Evolutionary conservation across 2,797 vertebrate species (phyloP).

Genomic region (Nannoperca australis): DNA sequence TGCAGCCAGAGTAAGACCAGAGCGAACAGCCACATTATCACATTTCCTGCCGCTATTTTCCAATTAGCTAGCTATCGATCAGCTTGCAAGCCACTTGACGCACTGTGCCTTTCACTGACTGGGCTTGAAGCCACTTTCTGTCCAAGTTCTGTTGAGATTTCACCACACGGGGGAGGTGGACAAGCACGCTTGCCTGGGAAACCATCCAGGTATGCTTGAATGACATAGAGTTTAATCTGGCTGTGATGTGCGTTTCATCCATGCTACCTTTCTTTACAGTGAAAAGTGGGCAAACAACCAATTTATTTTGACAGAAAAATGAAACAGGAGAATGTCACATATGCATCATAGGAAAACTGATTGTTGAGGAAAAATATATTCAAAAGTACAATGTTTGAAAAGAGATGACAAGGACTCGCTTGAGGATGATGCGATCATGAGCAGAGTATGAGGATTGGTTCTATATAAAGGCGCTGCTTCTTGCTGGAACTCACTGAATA

Average conservation of each 20-base stretch:
- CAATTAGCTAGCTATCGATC: slow-evolving; percentile 81
- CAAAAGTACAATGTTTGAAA: slow-evolving; percentile 1
- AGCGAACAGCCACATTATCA: slow-evolving; percentile 76
- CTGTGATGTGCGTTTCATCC: slow-evolving; percentile 4
- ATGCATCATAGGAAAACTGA: neutral
- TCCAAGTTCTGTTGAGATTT: slow-evolving; percentile 54
- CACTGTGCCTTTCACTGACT: slow-evolving; percentile 57
- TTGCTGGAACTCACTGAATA: slow-evolving; percentile 11
- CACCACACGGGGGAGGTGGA: slow-evolving; percentile 43
- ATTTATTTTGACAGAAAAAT: slow-evolving; percentile 6
- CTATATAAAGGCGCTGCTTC: slow-evolving; percentile 15
- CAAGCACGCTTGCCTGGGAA: slow-evolving; percentile 39
- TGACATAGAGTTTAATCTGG: slow-evolving; percentile 1
- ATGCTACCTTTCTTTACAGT: neutral
- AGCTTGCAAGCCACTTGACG: slow-evolving; percentile 54
- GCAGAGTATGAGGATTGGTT: slow-evolving; percentile 5
- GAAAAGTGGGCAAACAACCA: slow-evolving; percentile 1
- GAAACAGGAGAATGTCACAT: neutral
- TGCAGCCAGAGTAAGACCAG: slow-evolving; percentile 55
- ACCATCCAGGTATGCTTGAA: slow-evolving; percentile 31
- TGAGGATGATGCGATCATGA: slow-evolving; percentile 11
- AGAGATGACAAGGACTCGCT: slow-evolving; percentile 21
- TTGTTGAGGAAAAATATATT: neutral
- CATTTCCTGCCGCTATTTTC: slow-evolving; percentile 81
- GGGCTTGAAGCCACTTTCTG: slow-evolving; percentile 68